phyloP scores from a whole-genome alignment of 2,113 vertebrate genomes.

The Cisticola juncidis region DNA sequence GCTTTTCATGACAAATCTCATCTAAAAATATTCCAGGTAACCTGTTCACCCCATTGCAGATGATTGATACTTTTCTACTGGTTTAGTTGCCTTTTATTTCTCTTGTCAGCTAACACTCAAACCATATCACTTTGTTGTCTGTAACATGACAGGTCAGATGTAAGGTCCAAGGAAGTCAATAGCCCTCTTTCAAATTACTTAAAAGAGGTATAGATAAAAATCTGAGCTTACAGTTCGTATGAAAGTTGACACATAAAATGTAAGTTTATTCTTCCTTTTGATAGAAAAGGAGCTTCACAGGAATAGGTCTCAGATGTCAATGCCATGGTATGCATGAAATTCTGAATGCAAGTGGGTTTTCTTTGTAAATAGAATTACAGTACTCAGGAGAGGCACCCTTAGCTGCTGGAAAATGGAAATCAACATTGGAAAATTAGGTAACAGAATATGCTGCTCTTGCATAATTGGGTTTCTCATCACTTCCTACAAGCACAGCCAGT shows the following conservation, averaged over 20 bases:
- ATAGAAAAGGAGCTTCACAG: not conserved
- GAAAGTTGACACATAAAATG: not conserved
- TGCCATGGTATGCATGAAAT: not conserved
- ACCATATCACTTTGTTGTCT: not conserved
- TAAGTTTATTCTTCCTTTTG: not conserved
- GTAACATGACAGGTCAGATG: not conserved
- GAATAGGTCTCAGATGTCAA: not conserved
- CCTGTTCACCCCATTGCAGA: not conserved
- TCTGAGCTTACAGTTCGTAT: not conserved
- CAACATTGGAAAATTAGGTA: not conserved
- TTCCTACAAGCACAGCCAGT: conserved; percentile 2
- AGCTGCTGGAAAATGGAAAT: not conserved
- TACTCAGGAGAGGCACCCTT: not conserved
- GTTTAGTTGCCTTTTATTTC: not conserved
- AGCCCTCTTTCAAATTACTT: not conserved
- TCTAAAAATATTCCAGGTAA: not conserved
- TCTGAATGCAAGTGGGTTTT: not conserved
- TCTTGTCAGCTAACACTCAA: not conserved
- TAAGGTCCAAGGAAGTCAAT: not conserved
- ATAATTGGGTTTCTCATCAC: conserved; percentile 24
- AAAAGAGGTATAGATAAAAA: not conserved
- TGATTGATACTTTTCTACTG: not conserved
- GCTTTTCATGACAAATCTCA: not conserved
- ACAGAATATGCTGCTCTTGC: not conserved
- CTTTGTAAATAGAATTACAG: not conserved